phyloP scores from a whole-genome alignment of 2,888 invertebrate species.

The Sesia apiformis region DNA sequence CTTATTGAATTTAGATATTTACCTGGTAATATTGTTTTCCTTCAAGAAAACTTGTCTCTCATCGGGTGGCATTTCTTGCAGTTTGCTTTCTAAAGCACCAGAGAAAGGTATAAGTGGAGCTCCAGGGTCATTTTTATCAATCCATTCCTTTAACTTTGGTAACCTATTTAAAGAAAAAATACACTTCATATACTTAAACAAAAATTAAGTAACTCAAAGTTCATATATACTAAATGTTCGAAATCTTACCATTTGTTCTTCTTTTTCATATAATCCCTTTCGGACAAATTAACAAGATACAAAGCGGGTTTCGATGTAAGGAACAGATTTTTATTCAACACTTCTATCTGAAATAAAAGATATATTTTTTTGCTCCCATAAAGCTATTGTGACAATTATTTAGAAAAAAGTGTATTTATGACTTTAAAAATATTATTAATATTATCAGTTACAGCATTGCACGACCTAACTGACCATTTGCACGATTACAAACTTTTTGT shows the following conservation, averaged over 20 bases:
- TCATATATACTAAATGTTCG: not conserved
- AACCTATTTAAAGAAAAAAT: constrained; percentile 74
- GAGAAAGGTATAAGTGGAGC: constrained; percentile 96
- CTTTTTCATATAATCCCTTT: constrained; percentile 98
- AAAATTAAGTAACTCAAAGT: not conserved
- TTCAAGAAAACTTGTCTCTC: constrained; percentile 87
- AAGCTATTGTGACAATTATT: too few species aligned
- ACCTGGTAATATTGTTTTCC: constrained; percentile 88
- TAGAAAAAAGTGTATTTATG: too few species aligned
- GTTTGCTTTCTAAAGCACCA: constrained; percentile 89
- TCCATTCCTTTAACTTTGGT: constrained; percentile 98
- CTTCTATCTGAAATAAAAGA: constrained; percentile 84
- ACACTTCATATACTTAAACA: not conserved
- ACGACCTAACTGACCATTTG: too few species aligned
- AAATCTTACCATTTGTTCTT: constrained; percentile 95
- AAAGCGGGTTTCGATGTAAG: constrained; percentile 98
- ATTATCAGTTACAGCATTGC: too few species aligned
- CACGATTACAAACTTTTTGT: too few species aligned
- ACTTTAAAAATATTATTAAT: too few species aligned
- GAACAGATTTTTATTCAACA: constrained; percentile 96
- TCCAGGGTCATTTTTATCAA: constrained; percentile 97
- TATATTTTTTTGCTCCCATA: not conserved
- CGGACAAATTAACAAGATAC: constrained; percentile 96
- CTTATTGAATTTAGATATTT: constrained; percentile 13
- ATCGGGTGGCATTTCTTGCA: constrained; percentile 87